Evolutionary conservation across 2,797 vertebrate species (phyloP), one percentile per base, ranked within the genome.

Genomic region (Labeo calbasu): DNA sequence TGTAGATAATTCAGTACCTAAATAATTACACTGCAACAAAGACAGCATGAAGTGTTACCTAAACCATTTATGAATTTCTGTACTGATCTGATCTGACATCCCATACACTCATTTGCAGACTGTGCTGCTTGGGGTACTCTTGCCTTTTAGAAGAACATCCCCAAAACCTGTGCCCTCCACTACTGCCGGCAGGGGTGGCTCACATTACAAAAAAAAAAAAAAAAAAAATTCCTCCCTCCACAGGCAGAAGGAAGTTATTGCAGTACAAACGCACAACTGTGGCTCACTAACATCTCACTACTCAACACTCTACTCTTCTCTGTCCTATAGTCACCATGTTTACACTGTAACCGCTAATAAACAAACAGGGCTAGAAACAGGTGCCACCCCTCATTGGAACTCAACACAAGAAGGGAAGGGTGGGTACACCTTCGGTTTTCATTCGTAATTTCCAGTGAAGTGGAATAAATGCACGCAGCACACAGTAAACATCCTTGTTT

Each of bases 311-410:
- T 25, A 69, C 59, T 81, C 68, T 77, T 69, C 32, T 78, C 46
- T 87, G 79, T 89, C 85, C 80, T 83, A 76, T 77, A 84, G 86
- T 89, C 81, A 87, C 86, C 83, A 85, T 90, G 87, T 93, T 90
- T 92, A 90, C 86, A 89, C 86, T 83, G 82, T 81, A 63, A 63
- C 61, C 25, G 84, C 86, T 92, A 89, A 91, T 92, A 90, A 94
- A 88, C 80, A 89, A 88, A 89, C 86, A 88, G 79, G 78, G 72
- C 84, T 85, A 82, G 63, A 85, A 92, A 90, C 89, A 92, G 88
- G 92, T 91, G 89, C 84, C 88, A 92, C 69, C 32, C 32, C 87
- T 90, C 90, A 63, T 86, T 82, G 84, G 87, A 88, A 88, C 87
- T 86, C 76, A 87, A 90, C 85, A 91, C 86, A 88, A 84, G 75